A percentile compares a stretch with the other conserved stretches of the same genome.
Evolutionary conservation across 2,888 invertebrate species (phyloP).

Genomic region (Coronaproctus castanopsis): DNA sequence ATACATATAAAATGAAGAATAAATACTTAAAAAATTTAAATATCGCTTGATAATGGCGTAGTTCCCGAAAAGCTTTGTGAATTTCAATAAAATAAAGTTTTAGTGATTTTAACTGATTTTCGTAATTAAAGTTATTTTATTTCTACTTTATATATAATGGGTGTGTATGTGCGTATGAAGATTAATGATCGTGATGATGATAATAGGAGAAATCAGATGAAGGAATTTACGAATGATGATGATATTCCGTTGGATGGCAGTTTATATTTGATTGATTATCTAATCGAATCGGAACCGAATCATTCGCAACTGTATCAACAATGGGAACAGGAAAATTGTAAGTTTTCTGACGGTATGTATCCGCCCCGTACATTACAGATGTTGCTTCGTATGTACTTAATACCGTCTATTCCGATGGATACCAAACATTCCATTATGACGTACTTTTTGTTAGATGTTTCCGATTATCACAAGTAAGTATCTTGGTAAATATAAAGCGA

Average conservation of each 20-base stretch:
- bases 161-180: no score
- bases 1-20: no score
- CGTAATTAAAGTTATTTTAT: no score
- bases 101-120: no score
- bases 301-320: slow-evolving; percentile 27
- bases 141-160: no score
- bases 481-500: no score
- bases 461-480: slow-evolving; percentile 41
- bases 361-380: slow-evolving; percentile 68
- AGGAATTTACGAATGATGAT: not conserved
- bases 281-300: slow-evolving; percentile 40
- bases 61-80: no score
- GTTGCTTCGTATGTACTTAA: slow-evolving; percentile 49
- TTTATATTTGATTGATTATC: slow-evolving; percentile 49
- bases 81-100: no score
- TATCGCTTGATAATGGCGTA: no score
- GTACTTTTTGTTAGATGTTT: slow-evolving; percentile 64
- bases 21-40: no score
- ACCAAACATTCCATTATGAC: slow-evolving; percentile 59
- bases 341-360: slow-evolving; percentile 37
- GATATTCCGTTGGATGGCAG: slow-evolving; percentile 4
- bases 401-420: slow-evolving; percentile 41
- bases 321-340: slow-evolving; percentile 39
- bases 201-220: slow-evolving; percentile 16
- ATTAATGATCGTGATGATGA: no score